These are phyloP conservation scores for Amiota communis DNA, from an alignment of 2,888 invertebrate species.

Conservation along the genomic window DNA sequence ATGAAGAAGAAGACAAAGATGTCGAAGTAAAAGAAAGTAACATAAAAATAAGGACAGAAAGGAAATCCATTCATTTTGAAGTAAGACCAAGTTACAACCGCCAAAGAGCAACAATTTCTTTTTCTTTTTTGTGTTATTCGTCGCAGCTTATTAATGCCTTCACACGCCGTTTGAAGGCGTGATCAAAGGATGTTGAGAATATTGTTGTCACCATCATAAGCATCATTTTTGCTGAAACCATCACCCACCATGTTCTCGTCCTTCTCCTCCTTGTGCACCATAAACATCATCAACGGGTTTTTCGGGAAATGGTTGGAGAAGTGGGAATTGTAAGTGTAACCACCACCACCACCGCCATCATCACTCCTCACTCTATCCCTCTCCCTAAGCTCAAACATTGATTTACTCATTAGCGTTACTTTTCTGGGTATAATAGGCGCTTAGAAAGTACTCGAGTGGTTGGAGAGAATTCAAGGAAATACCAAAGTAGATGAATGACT, in stretches of 20 bases:
- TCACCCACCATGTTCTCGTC: no score
- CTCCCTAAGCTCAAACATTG: slow-evolving; percentile 53
- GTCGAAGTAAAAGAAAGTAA: background rate
- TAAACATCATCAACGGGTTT: background rate
- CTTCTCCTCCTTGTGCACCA: no score
- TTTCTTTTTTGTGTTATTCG: no score
- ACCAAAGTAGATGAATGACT: no score
- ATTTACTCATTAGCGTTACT: slow-evolving; percentile 67
- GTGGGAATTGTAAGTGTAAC: no score
- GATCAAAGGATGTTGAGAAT: slow-evolving; percentile 24
- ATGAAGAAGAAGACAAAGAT: slow-evolving; percentile 29
- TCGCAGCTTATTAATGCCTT: slow-evolving; percentile 64
- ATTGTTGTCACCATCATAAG: background rate
- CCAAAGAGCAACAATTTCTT: no score
- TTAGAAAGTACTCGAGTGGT: slow-evolving; percentile 37
- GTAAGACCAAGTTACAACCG: slow-evolving; percentile 23
- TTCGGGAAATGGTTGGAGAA: no score
- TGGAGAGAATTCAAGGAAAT: no score
- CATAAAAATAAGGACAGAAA: background rate
- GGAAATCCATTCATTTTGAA: slow-evolving; percentile 14
- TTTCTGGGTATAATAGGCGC: slow-evolving; percentile 63
- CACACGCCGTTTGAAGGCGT: slow-evolving; percentile 55
- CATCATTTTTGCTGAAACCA: background rate
- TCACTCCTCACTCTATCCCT: background rate
- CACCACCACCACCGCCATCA: no score